These are phyloP conservation scores for Coecobrya sp. DNA, from an alignment of 2,888 invertebrate genomes.

Conservation along the genomic window DNA sequence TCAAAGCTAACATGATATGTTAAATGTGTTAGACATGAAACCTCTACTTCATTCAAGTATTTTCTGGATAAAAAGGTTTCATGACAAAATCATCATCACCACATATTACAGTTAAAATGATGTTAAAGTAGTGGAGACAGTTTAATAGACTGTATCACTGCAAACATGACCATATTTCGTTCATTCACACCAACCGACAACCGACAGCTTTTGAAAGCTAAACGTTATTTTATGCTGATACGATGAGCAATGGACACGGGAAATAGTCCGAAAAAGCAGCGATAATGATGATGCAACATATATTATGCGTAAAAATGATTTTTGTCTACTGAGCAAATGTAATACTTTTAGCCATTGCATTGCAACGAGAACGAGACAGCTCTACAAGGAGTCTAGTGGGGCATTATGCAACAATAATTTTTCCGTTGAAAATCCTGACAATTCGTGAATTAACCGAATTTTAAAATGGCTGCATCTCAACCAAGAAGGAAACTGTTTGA, in stretches of 20 bases:
- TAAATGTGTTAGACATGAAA: no score
- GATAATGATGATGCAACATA: constrained; percentile 5
- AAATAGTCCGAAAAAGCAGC: background rate
- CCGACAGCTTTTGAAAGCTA: background rate
- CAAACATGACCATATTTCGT: constrained; percentile 28
- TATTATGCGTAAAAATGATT: background rate
- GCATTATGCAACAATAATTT: background rate
- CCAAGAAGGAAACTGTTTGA: constrained; percentile 73
- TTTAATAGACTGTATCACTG: background rate
- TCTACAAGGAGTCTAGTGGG: no score
- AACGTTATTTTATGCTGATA: constrained; percentile 50
- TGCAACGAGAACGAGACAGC: background rate
- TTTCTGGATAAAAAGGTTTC: constrained; percentile 12
- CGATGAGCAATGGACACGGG: background rate
- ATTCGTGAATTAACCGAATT: background rate
- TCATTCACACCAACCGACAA: constrained; percentile 19
- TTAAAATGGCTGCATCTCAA: constrained; percentile 69
- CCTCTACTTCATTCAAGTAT: background rate
- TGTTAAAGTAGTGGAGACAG: background rate
- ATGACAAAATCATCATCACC: background rate
- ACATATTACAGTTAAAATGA: background rate
- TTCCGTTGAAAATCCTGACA: background rate
- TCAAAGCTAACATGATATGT: no score
- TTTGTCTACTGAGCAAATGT: background rate
- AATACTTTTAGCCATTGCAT: background rate